Conservation (phyloP, 2,888 invertebrate genomes). For the Eupeodes latifasciatus region DNA sequence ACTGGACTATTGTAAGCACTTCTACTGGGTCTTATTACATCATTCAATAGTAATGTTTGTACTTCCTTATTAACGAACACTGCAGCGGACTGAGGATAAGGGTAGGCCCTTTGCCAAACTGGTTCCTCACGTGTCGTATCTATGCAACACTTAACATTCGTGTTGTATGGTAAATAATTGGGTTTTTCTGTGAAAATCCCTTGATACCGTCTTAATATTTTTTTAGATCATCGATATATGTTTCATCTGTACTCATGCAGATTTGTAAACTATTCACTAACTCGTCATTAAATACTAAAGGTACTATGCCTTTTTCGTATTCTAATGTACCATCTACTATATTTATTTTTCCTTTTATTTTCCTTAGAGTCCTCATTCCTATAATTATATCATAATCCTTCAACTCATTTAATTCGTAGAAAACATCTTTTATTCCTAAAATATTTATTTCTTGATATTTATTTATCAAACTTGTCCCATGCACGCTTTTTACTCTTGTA, state of each 20-base stretch:
- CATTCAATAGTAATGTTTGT: not conserved
- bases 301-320: conserved; percentile 10
- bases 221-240: not conserved
- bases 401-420: not conserved
- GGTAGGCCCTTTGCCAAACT: not conserved
- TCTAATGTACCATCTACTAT: conserved; percentile 8
- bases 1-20: not conserved
- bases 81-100: not conserved
- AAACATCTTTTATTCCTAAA: not conserved
- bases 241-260: conserved; percentile 21
- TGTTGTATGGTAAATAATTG: not conserved
- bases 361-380: not conserved
- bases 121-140: not conserved
- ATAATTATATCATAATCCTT: not conserved
- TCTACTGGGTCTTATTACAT: not conserved
- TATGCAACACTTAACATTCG: not conserved
- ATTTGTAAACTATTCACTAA: not conserved
- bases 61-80: not conserved
- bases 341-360: not conserved
- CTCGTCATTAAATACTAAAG: conserved; percentile 6
- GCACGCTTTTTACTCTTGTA: too few species aligned
- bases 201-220: not conserved
- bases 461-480: too few species aligned
- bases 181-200: conserved; percentile 10
- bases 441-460: not conserved